Evolutionary conservation across 2,113 vertebrate genomes (phyloP).

Genomic region (Genyomyrus donnyi): DNA sequence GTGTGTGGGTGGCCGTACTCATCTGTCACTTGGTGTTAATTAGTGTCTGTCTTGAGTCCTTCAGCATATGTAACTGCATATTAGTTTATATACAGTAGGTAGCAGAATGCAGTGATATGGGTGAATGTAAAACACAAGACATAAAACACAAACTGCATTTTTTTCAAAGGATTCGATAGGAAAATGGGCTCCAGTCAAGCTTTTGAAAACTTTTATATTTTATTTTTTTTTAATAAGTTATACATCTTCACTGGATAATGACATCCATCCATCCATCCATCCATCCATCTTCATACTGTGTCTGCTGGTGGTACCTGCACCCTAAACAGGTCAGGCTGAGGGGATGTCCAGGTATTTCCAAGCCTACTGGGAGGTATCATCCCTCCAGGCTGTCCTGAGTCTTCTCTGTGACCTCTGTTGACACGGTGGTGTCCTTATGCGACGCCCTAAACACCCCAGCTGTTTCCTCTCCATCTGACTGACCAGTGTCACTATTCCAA

Average conservation of each 20-base stretch:
- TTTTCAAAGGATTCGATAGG: neutral
- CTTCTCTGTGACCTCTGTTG: neutral
- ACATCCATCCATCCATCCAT: neutral
- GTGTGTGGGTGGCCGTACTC: neutral
- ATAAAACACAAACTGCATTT: neutral
- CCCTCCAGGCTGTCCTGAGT: neutral
- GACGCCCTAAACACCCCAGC: neutral
- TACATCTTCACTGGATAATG: neutral
- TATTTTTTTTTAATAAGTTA: neutral
- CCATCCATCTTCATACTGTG: neutral
- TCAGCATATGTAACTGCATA: neutral
- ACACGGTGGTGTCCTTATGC: neutral
- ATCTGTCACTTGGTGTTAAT: neutral
- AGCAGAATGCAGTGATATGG: neutral
- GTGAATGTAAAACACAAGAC: neutral
- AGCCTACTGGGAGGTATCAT: neutral
- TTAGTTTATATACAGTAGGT: neutral
- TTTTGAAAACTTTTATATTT: neutral
- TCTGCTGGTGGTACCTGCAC: neutral
- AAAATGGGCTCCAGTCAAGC: neutral
- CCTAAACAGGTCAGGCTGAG: neutral
- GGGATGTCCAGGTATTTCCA: neutral
- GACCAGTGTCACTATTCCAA: neutral
- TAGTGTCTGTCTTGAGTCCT: neutral
- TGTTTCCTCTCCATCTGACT: neutral